phyloP scores from a whole-genome alignment of 2,797 vertebrate genomes.

The Emydoidea blandingii region DNA sequence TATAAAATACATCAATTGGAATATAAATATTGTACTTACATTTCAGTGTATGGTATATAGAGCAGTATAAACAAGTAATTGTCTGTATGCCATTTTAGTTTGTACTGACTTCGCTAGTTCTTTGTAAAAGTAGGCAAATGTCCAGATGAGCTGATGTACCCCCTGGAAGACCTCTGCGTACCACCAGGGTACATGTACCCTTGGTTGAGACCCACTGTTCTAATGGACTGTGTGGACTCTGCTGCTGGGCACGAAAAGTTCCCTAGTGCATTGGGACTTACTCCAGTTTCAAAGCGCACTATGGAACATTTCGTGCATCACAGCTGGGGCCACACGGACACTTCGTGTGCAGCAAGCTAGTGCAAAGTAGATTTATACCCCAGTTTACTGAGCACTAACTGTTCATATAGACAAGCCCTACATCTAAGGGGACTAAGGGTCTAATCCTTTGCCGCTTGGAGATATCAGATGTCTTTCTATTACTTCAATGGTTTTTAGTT shows the following conservation, averaged over 20 bases:
- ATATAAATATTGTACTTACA: too few relatives aligned
- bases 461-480: background rate
- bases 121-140: too few relatives aligned
- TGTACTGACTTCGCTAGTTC: too few relatives aligned
- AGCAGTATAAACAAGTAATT: too few relatives aligned
- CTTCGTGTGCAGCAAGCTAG: too few relatives aligned
- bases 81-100: too few relatives aligned
- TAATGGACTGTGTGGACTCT: background rate
- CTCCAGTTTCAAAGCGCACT: background rate
- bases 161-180: too few relatives aligned
- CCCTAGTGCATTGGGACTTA: background rate
- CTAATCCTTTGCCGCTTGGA: background rate
- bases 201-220: too few relatives aligned
- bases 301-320: background rate
- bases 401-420: background rate
- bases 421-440: background rate
- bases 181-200: too few relatives aligned
- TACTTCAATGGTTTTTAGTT: background rate
- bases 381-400: background rate
- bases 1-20: too few relatives aligned
- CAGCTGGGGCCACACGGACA: background rate
- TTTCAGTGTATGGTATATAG: too few relatives aligned
- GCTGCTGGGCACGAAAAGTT: background rate
- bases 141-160: too few relatives aligned
- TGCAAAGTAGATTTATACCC: background rate